Evolutionary conservation across 2,113 vertebrate species (phyloP), one percentile per base, ranked within the genome.

Genomic region (Megaceryle torquata): DNA sequence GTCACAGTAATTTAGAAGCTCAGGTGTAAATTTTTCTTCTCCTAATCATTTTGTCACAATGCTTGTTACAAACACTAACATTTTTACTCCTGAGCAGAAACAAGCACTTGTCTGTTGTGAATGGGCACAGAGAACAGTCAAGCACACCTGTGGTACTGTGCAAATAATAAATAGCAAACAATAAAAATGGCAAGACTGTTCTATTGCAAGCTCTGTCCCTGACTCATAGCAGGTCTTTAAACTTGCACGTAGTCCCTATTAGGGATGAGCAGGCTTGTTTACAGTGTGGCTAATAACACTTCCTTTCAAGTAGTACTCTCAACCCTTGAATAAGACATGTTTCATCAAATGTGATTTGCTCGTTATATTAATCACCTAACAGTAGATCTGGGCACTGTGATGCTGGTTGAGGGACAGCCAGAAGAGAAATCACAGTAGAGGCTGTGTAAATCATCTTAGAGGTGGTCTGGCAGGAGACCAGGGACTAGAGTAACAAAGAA

Each of bases 281-380:
- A 74, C 67, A 78, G 64, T 26, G 63, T 39, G 60, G 82, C 25
- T 96, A 86, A 91, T 86, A 83, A 91, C 82, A 77, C 71, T 86
- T 88, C 79, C 88, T 89, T 70, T 88, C 75, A 89, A 96, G 91
- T 2, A 89, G 79, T 67, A 63, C 88, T 93, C 86, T 59, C 64
- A 96, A 10, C 76, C 64, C 82, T 90, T 43, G 29, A 91, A 59
- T 4, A 88, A 78, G 82, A 88, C 46, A 74, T 63, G 76, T 83
- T 91, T 74, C 87, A 85, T 87, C 76, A 85, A 61, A 80, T 78
- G 90, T n/a, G 51, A 91, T 88, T 88, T 88, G 88, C 78, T 92
- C 6, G 5, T 82, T 84, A 39, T 21, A 53, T 57, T 76, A 48
- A 31, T 18, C 69, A 77, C 19, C 80, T 87, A 65, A 50, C 41